These are phyloP conservation scores for Pegoplata infirma DNA, from an alignment of 2,888 invertebrate genomes.

Conservation along the genomic window DNA sequence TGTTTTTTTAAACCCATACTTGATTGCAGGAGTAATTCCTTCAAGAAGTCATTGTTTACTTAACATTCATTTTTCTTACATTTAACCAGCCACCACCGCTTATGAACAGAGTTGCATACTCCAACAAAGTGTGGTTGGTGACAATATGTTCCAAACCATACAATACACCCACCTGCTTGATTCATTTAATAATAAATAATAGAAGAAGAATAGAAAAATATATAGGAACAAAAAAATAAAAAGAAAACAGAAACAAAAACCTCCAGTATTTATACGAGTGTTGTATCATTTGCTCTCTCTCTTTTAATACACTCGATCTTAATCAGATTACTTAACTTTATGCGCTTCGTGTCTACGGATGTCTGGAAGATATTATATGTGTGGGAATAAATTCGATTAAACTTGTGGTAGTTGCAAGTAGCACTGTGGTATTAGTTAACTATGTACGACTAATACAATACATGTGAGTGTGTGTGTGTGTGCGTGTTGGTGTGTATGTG, in stretches of 20 bases:
- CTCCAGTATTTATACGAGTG: slow-evolving; percentile 8
- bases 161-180: slow-evolving; percentile 52
- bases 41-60: slow-evolving; percentile 68
- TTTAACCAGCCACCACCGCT: slow-evolving; percentile 62
- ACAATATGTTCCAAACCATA: slow-evolving; percentile 21
- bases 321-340: slow-evolving; percentile 76
- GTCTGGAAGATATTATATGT: slow-evolving; percentile 74
- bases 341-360: slow-evolving; percentile 68
- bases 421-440: slow-evolving; percentile 41
- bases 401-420: slow-evolving; percentile 66
- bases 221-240: slow-evolving; percentile 9
- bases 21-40: slow-evolving; percentile 60
- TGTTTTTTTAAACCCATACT: slow-evolving; percentile 59
- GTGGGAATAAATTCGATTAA: slow-evolving; percentile 74
- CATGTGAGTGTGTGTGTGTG: slow-evolving; percentile 13
- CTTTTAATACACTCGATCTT: slow-evolving; percentile 69
- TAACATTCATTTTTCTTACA: slow-evolving; percentile 65
- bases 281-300: slow-evolving; percentile 49
- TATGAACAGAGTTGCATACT: no score
- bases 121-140: no score
- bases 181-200: slow-evolving; percentile 59
- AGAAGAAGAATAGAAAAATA: slow-evolving; percentile 43
- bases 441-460: slow-evolving; percentile 35
- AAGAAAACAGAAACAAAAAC: slow-evolving; percentile 20
- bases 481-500: background rate